phyloP scores from a whole-genome alignment of 2,888 invertebrate genomes.

The Odontocolon sp. region DNA sequence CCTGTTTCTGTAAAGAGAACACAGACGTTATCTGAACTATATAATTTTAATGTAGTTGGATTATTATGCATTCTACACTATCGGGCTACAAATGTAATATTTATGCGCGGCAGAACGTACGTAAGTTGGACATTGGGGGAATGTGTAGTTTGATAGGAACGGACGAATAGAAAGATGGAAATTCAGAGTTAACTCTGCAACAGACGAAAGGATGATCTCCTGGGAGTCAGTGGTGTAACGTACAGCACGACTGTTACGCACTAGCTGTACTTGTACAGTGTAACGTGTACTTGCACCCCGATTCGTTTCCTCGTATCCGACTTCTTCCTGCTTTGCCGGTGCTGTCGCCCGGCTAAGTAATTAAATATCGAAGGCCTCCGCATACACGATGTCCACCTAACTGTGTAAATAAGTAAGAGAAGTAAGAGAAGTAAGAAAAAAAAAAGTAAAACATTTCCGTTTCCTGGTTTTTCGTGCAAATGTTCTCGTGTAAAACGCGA shows the following conservation, averaged over 20 bases:
- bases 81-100: neutral
- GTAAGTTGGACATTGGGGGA: no score
- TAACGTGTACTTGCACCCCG: neutral
- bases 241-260: neutral
- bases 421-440: neutral
- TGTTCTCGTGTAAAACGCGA: no score
- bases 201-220: neutral
- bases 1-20: neutral
- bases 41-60: neutral
- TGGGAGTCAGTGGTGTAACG: slow-evolving; percentile 6
- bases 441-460: neutral
- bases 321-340: slow-evolving; percentile 6
- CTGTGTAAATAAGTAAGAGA: neutral
- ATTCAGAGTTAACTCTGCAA: neutral
- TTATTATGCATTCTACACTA: neutral
- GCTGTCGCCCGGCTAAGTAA: slow-evolving; percentile 16
- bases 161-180: neutral
- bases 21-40: no score
- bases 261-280: neutral
- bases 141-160: neutral
- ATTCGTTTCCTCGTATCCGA: neutral
- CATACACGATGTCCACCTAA: neutral
- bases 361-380: neutral
- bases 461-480: no score
- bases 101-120: no score